A percentile compares a stretch with the other conserved stretches of the same genome.
These are phyloP conservation scores for Eutrigla gurnardus DNA, from an alignment of 2,797 vertebrate genomes.

Conservation along the genomic window DNA sequence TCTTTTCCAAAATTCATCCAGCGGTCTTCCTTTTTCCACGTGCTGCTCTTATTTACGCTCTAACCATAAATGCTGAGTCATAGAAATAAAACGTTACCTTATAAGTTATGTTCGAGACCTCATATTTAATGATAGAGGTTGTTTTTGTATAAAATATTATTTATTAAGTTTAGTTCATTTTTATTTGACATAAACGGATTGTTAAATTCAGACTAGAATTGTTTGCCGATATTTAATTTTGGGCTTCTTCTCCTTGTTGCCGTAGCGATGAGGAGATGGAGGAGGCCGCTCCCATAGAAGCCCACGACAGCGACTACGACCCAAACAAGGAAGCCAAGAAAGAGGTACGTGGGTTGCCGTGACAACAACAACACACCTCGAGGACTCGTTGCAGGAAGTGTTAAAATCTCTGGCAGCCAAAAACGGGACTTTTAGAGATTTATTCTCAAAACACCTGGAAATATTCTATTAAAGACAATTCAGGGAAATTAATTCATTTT, in stretches of 20 bases:
- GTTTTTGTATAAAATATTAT: not conserved
- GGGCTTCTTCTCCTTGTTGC: conserved; percentile 57
- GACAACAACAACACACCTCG: not conserved
- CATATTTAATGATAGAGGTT: not conserved
- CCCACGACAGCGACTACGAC: conserved; percentile 97
- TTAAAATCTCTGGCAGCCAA: not conserved
- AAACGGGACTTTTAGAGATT: not conserved
- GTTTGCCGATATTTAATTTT: conserved; percentile 4
- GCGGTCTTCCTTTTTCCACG: no score
- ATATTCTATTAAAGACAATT: not conserved
- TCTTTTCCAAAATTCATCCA: no score
- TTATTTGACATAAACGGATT: not conserved
- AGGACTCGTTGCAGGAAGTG: no score
- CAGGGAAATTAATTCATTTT: no score
- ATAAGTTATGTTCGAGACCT: no score
- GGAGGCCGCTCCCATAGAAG: conserved; percentile 91
- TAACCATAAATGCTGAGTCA: no score
- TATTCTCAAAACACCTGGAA: not conserved
- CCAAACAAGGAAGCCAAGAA: conserved; percentile 97
- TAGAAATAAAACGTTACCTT: no score
- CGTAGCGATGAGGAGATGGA: conserved; percentile 95
- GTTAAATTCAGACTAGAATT: not conserved
- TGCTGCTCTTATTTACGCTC: no score
- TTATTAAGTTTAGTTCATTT: no score
- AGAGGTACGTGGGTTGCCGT: conserved; percentile 85